phyloP scores from a whole-genome alignment of 2,113 vertebrate species.

The Rhinoderma darwinii region DNA sequence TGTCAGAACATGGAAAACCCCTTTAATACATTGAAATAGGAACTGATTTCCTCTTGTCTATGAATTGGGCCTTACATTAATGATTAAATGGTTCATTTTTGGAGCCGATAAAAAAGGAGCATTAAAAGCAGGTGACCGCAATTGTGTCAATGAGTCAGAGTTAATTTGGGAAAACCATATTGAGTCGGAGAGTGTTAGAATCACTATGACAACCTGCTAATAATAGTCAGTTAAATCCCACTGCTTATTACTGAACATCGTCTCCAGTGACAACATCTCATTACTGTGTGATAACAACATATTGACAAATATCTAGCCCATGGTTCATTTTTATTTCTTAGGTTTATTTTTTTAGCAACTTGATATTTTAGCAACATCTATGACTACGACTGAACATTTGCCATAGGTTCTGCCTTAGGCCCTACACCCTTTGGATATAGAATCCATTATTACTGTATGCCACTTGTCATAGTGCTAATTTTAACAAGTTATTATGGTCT shows the following conservation, averaged over 20 bases:
- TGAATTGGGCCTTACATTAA: not conserved
- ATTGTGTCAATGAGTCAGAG: slow-evolving; percentile 27
- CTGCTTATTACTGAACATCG: slow-evolving; percentile 24
- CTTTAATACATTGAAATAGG: not conserved
- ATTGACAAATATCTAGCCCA: not conserved
- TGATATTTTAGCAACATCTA: not conserved
- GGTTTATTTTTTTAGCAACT: not conserved
- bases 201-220: slow-evolving; percentile 48
- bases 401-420: not conserved
- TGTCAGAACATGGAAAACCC: too few species aligned
- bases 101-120: not conserved
- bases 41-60: not conserved
- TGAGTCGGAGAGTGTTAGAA: not conserved
- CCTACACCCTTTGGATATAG: not conserved
- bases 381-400: not conserved
- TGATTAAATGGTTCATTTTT: slow-evolving; percentile 18
- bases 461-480: not conserved
- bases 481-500: not conserved
- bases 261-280: slow-evolving; percentile 23
- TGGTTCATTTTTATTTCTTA: not conserved
- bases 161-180: not conserved
- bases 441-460: not conserved
- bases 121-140: slow-evolving; percentile 10
- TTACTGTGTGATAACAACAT: not conserved
- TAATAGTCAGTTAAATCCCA: slow-evolving; percentile 34